These are phyloP conservation scores for Pygoscelis antarcticus DNA, from an alignment of 2,113 vertebrate species.

Conservation along the genomic window DNA sequence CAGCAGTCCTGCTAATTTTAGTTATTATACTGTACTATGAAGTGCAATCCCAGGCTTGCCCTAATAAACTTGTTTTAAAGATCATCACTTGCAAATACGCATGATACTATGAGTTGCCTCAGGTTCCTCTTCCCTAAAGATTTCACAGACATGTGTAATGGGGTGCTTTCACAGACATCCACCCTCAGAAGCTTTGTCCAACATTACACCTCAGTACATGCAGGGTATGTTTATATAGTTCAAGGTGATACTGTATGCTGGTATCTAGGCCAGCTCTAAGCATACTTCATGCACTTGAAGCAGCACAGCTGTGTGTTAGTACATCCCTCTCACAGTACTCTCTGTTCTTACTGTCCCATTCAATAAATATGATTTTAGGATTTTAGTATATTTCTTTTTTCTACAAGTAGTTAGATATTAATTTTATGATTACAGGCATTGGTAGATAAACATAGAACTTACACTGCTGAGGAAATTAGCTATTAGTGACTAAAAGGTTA, in stretches of 20 bases:
- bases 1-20: neutral
- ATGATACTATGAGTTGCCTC: neutral
- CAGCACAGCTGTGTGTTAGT: neutral
- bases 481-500: conserved; percentile 5
- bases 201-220: neutral
- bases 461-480: neutral
- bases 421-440: neutral
- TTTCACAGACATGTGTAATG: neutral
- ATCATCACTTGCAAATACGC: neutral
- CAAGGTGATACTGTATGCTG: neutral
- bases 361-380: neutral
- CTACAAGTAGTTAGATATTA: neutral
- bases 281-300: neutral
- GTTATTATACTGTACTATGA: neutral
- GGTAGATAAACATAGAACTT: neutral
- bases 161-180: neutral
- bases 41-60: neutral
- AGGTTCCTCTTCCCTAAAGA: neutral
- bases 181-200: neutral
- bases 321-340: neutral
- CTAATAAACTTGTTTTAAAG: neutral
- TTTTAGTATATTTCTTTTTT: neutral
- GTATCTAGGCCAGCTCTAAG: neutral
- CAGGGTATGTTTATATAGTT: neutral
- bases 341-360: neutral